Evolutionary conservation across 2,113 vertebrate species (phyloP).

Genomic region (Calyptomena viridis): DNA sequence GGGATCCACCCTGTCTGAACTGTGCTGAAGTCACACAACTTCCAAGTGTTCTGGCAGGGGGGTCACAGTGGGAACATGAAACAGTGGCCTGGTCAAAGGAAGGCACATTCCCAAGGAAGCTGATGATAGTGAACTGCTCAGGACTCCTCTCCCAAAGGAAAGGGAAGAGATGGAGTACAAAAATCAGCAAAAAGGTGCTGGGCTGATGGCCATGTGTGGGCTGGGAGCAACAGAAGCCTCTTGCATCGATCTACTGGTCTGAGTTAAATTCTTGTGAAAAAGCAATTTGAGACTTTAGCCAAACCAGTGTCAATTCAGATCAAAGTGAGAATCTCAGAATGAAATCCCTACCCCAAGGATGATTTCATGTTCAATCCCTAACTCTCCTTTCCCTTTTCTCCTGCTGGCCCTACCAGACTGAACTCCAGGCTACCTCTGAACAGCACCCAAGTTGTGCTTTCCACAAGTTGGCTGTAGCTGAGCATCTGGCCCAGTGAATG

Average conservation of each 20-base stretch:
- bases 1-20: accelerated
- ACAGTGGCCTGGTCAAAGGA: background rate
- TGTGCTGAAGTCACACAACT: background rate
- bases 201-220: background rate
- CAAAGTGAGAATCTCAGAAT: background rate
- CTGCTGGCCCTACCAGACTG: background rate
- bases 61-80: background rate
- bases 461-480: background rate
- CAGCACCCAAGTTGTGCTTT: background rate
- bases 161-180: background rate
- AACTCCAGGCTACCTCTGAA: constrained; percentile 39
- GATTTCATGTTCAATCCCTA: background rate
- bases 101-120: background rate
- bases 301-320: background rate
- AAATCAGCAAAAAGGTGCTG: background rate
- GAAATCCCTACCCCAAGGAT: background rate
- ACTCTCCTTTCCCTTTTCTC: constrained; percentile 8
- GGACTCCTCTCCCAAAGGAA: background rate
- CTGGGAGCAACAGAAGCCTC: background rate
- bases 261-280: background rate
- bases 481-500: constrained; percentile 58
- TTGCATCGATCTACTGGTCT: background rate
- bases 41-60: background rate
- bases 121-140: background rate
- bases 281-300: background rate